Evolutionary conservation across 2,888 invertebrate species (phyloP), one percentile per base, ranked within the genome.

Genomic region (Caenorhabditis sp.): DNA sequence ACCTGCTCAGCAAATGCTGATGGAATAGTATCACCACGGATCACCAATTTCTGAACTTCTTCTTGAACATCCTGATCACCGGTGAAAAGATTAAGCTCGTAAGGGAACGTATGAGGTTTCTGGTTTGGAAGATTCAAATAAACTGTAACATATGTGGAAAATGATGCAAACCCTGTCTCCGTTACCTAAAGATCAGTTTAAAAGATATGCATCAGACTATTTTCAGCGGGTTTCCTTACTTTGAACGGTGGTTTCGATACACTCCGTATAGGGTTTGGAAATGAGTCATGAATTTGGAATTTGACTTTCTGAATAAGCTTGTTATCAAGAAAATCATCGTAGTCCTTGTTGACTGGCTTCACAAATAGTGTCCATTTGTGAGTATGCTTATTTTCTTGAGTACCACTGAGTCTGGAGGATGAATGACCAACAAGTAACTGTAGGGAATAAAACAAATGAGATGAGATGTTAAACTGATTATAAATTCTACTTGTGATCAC

Each of bases 331-430:
- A 82, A 82, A 13, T 78, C 53, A 1, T 74, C 69, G 40, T 65
- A 82, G 0, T 82, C 72, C 11, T 37, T 68, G 50, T 82, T 82
- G 1, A 51, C 74, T 3, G 82, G 82, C 11, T 67, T 55, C 32
- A 82, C 82, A 28, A 74, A 82, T 1, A 82, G 28, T 6, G 78
- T 79, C 82, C 82, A 82, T 51, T 37, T 32, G 51, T 82, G 82
- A 5, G 82, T 82, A 35, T 78, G 74, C 2, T 51, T 50, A 22
- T 61, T 51, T 28, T 60, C 47, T 8, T 24, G 26, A n/a, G 5
- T 15, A n/a, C n/a, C 28, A 11, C 62, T 40, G 0, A 71, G 71
- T 13, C 51, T 37, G 6, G 55, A 32, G 3, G 69, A 78, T n/a
- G 76, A 58, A 26, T 82, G 82, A 9, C 82, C 82, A 11, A 82